Base-by-base conservation (phyloP, 2,888 invertebrate genomes). In the Rhimphoctona megacephalus region DNA sequence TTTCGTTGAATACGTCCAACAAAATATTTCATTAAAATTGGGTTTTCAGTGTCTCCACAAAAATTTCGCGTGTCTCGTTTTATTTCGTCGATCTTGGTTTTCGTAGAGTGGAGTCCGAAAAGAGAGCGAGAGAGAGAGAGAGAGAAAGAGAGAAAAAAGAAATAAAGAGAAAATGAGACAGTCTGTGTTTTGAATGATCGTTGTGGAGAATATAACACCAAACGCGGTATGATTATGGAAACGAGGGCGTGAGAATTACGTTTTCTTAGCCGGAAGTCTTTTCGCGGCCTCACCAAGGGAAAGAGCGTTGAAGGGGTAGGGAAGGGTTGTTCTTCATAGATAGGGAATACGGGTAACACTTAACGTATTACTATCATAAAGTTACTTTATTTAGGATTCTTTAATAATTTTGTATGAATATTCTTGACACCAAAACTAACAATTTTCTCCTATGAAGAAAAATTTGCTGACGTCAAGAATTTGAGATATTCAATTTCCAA, bases 201-300 rank as follows among this genome's bases (percentile, higher is more conserved):
- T 73, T 19, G 8, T 14, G n/a, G 3, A 49, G n/a, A 17, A 52
- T 17, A 43, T 52, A 39, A 64, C 66, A 43, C 49, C 70, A 80
- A 81, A 86, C 73, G 69, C 66, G 72, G 70, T 83, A 43, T 83
- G 83, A 86, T 83, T 81, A 81, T 73, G 77, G 61, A 78, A 83
- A 86, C 77, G 73, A 73, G 73, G 81, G 81, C 86, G 86, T 86
- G 86, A 81, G 86, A 86, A 81, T 83, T 78, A 64, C 73, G 72
- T 77, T 69, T 36, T 54, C 25, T n/a, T 67, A 77, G 69, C 81
- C 83, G 83, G 83, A 86, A 86, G 83, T 77, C 83, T 80, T 80
- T 46, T 76, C 64, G 74, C 9, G 36, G 78, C 67, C 52, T 52
- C 17, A 54, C 52, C 64, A 57, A 66, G 76, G 83, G 49, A 22